Percentiles rank a stretch among this genome's conserved stretches.
These are phyloP conservation scores for Amorpha juglandis DNA, from an alignment of 2,888 invertebrate genomes.

Conservation along the genomic window DNA sequence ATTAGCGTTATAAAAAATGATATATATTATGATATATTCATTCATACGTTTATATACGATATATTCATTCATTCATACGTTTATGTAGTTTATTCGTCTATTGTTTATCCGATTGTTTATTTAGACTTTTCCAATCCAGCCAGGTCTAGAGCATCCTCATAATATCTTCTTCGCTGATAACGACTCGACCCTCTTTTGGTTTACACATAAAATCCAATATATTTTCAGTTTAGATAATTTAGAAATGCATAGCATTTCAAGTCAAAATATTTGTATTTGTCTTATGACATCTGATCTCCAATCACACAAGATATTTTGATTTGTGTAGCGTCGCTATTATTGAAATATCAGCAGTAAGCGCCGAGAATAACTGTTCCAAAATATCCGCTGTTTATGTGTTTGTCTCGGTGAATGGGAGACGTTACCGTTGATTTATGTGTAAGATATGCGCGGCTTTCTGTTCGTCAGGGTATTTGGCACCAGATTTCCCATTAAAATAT, in stretches of 20 bases:
- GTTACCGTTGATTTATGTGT: constrained; percentile 50
- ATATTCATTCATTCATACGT: background rate
- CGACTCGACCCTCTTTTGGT: too few species aligned
- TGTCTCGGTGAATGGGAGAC: constrained; percentile 41
- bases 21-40: too few species aligned
- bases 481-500: constrained; percentile 16
- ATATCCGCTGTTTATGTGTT: constrained; percentile 50
- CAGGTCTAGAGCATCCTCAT: too few species aligned
- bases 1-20: too few species aligned
- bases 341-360: constrained; percentile 39
- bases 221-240: too few species aligned
- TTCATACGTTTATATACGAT: background rate
- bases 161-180: too few species aligned
- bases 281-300: constrained; percentile 16
- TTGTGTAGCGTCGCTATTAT: constrained; percentile 31
- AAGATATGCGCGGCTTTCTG: constrained; percentile 41
- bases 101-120: too few species aligned
- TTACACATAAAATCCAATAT: too few species aligned
- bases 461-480: constrained; percentile 31
- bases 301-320: constrained; percentile 8
- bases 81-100: too few species aligned
- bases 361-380: constrained; percentile 52
- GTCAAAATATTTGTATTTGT: background rate
- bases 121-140: background rate
- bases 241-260: background rate